Evolutionary conservation across 2,797 vertebrate genomes (phyloP).

Genomic region (Antennarius maculatus): DNA sequence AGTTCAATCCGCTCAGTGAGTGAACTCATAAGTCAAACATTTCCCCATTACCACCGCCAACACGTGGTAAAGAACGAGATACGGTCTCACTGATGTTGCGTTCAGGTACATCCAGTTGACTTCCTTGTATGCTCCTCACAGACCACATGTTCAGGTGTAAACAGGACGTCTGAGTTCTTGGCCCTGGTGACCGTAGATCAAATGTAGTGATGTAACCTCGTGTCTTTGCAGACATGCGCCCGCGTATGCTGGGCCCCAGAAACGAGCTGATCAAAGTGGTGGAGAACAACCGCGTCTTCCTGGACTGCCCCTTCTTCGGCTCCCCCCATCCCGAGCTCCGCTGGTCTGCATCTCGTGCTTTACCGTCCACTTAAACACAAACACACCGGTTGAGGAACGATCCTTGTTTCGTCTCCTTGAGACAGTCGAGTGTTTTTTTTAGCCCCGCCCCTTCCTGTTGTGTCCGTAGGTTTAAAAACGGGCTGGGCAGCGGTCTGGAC

Average conservation of each 20-base stretch:
- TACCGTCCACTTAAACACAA: not conserved
- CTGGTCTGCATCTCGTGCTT: slow-evolving; percentile 83
- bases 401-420: not conserved
- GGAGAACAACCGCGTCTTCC: slow-evolving; percentile 89
- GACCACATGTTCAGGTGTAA: no score
- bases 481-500: slow-evolving; percentile 93
- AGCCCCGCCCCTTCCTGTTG: not conserved
- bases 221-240: slow-evolving; percentile 84
- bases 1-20: no score
- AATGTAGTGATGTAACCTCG: not conserved
- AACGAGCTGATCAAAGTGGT: slow-evolving; percentile 93
- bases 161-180: no score
- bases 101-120: no score
- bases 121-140: no score
- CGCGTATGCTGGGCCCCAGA: slow-evolving; percentile 88
- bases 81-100: no score
- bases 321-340: slow-evolving; percentile 91
- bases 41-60: no score
- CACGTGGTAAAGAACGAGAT: no score
- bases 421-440: not conserved
- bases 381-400: not conserved
- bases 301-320: slow-evolving; percentile 96
- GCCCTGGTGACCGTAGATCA: no score
- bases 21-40: no score
- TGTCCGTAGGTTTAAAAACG: slow-evolving; percentile 94